A percentile compares a stretch with the other conserved stretches of the same genome.
Evolutionary conservation across 2,113 vertebrate genomes (phyloP).

Genomic region (Sinocyclocheilus maitianheensis): DNA sequence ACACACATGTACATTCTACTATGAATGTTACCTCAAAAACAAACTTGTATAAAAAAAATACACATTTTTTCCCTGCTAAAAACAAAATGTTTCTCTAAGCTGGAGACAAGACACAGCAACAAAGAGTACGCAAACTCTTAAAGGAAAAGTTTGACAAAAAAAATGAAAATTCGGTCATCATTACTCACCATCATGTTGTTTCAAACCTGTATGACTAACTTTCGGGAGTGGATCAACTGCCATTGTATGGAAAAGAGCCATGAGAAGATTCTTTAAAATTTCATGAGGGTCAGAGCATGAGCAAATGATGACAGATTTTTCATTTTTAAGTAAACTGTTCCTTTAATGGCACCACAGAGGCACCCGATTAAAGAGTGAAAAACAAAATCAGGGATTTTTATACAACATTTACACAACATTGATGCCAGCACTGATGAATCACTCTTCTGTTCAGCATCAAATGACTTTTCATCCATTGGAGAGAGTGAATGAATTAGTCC

Average conservation of each 20-base stretch:
- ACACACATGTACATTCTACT: slow-evolving; percentile 40
- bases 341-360: not conserved
- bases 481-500: slow-evolving; percentile 55
- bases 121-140: not conserved
- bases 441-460: slow-evolving; percentile 57
- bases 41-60: not conserved
- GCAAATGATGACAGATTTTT: not conserved
- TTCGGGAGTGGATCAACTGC: not conserved
- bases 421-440: slow-evolving; percentile 53
- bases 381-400: slow-evolving; percentile 7
- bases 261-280: not conserved
- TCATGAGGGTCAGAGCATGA: not conserved
- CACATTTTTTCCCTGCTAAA: not conserved
- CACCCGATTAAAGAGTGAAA: not conserved
- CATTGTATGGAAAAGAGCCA: not conserved
- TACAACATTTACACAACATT: not conserved
- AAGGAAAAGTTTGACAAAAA: not conserved
- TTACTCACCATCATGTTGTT: not conserved
- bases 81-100: not conserved
- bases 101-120: not conserved
- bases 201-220: not conserved
- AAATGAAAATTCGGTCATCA: not conserved
- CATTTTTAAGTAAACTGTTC: not conserved
- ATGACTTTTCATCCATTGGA: slow-evolving; percentile 52
- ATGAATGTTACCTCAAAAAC: not conserved